Base-by-base conservation (phyloP, 1,140 invertebrate species). In the Oryctes rhinoceros region DNA sequence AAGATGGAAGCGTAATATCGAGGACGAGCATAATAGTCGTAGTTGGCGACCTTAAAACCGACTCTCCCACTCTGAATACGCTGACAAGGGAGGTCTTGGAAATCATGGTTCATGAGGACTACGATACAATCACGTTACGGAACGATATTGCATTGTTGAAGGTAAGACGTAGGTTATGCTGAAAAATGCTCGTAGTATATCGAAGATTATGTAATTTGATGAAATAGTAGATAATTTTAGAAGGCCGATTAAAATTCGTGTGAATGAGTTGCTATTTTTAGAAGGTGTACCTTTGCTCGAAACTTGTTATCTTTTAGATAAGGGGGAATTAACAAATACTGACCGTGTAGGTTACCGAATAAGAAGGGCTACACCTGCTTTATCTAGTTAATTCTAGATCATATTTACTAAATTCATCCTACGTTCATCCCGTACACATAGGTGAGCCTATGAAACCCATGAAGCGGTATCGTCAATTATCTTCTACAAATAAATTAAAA, bases 61-160 rank as follows among this genome's bases (percentile, higher is more conserved):
- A 76, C 15, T 47, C 44, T 10, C 53, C 65, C 10, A 80, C 78
- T 49, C 13, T 9, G n/a, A 47, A 53, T 20, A 78, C 77, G 15
- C 78, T 84, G 11, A 78, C 13, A 24, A 71, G 83, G 15, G 81
- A 81, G 13, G 82, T 80, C 5, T 76, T 78, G n/a, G 47, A 79
- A 13, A 80, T 83, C 18, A 47, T 78, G 1, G 35, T 80, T 3
- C 83, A 84, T 78, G 78, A 76, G 44, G 30, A 81, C n/a, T 84
- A 78, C 39, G 79, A 81, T 75, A 79, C 78, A 7, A 76, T 49
- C 15, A 78, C 76, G 10, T 78, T 79, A 30, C 18, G 20, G n/a
- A 81, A 84, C 49, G 83, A 84, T 76, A 79, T 83, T 35, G 83
- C 81, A 0, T 75, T 84, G 39, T 20, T 84, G 18, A 76, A 81